Percentiles rank a stretch among this genome's conserved stretches.
Conservation (phyloP, 2,888 invertebrate species). For the Hyposoter dolosus region DNA sequence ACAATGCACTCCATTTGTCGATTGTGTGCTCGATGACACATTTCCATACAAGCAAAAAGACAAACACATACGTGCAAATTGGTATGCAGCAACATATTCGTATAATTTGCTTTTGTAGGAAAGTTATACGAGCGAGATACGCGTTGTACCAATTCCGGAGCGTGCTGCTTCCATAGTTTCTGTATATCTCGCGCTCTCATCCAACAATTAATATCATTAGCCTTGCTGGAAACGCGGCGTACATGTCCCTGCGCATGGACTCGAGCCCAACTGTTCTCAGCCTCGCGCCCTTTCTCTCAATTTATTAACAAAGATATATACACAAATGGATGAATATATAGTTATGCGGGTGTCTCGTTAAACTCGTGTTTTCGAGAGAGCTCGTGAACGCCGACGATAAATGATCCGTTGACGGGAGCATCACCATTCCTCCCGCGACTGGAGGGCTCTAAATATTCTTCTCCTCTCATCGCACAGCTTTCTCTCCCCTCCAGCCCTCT, state of each 20-base stretch:
- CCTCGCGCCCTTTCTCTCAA: constrained; percentile 34
- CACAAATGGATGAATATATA: neutral
- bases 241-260: constrained; percentile 71
- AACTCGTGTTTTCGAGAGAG: constrained; percentile 48
- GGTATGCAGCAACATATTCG: constrained; percentile 26
- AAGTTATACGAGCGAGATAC: constrained; percentile 59
- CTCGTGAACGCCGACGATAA: constrained; percentile 48
- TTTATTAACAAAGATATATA: constrained; percentile 24
- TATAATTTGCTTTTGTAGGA: constrained; percentile 31
- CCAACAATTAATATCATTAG: constrained; percentile 60
- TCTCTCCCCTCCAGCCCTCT: neutral
- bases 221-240: constrained; percentile 53
- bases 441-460: constrained; percentile 22
- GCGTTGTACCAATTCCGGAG: constrained; percentile 41
- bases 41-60: constrained; percentile 11
- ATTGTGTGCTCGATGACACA: constrained; percentile 63
- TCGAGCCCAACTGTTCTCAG: constrained; percentile 65
- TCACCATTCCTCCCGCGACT: constrained; percentile 29
- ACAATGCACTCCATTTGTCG: constrained; percentile 71
- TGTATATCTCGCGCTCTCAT: constrained; percentile 44
- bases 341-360: constrained; percentile 37
- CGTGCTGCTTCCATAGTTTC: constrained; percentile 35
- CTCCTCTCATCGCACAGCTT: constrained; percentile 59
- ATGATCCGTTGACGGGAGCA: constrained; percentile 50
- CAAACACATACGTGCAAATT: neutral